phyloP scores from a whole-genome alignment of 2,888 invertebrate genomes.

The Ophion ellenae region DNA sequence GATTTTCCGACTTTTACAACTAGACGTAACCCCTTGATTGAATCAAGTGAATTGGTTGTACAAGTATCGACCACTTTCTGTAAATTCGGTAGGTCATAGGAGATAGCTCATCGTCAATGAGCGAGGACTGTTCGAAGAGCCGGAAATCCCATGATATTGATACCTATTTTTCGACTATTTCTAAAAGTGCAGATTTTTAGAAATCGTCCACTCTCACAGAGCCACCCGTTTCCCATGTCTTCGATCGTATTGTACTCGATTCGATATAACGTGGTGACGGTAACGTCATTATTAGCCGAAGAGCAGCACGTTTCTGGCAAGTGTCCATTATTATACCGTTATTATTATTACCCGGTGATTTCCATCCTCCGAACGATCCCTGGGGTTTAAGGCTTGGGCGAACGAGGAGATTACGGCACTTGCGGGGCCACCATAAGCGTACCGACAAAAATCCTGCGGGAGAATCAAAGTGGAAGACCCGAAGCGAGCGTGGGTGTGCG shows the following conservation, averaged over 20 bases:
- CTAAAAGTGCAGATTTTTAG: not conserved
- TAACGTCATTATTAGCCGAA: constrained; percentile 66
- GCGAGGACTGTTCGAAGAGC: not conserved
- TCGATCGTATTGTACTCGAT: constrained; percentile 58
- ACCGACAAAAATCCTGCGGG: constrained; percentile 53
- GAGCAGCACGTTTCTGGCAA: constrained; percentile 31
- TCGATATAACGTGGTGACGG: constrained; percentile 63
- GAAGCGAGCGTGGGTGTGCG: constrained; percentile 10
- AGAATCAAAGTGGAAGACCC: constrained; percentile 24
- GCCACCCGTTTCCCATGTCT: constrained; percentile 15
- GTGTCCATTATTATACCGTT: constrained; percentile 67
- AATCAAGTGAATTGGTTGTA: not conserved
- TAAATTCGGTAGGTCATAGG: not conserved
- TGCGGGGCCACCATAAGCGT: constrained; percentile 24
- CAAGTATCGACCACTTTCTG: not conserved
- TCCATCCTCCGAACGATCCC: constrained; percentile 60
- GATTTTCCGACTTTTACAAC: too few species aligned
- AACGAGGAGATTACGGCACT: constrained; percentile 54
- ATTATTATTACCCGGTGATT: constrained; percentile 68
- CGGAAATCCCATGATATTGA: not conserved
- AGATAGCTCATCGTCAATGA: not conserved
- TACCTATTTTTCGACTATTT: too few species aligned
- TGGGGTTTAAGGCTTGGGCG: constrained; percentile 39
- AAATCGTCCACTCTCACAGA: constrained; percentile 23
- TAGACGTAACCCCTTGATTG: too few species aligned